Evolutionary conservation across 2,797 vertebrate genomes (phyloP).

Genomic region (Myotis vivesi): DNA sequence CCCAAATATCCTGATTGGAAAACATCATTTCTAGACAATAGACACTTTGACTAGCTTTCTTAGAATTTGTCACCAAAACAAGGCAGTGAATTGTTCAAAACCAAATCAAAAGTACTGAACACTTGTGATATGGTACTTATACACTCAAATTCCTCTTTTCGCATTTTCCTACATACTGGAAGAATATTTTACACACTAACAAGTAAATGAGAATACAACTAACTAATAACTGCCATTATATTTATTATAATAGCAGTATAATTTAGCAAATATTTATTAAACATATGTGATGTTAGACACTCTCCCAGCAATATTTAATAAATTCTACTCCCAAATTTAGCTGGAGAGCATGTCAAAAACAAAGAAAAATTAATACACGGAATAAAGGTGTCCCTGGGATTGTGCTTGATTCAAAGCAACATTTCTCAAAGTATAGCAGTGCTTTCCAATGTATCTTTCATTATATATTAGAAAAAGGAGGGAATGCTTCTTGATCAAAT

Average conservation of each 20-base stretch:
- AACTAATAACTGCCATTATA: neutral
- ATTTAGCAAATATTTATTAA: neutral
- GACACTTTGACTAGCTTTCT: neutral
- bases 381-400: neutral
- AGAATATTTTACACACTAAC: neutral
- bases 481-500: neutral
- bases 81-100: neutral
- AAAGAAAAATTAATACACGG: neutral
- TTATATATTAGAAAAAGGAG: neutral
- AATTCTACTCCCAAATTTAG: neutral
- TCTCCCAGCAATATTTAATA: neutral
- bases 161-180: neutral
- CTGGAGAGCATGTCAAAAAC: neutral
- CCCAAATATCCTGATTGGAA: neutral
- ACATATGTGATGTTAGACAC: neutral
- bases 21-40: neutral
- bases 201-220: neutral
- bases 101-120: neutral
- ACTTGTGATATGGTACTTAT: neutral
- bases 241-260: neutral
- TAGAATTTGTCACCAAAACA: neutral
- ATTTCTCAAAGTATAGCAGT: conserved; percentile 25
- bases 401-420: neutral
- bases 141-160: neutral
- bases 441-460: neutral